phyloP scores from a whole-genome alignment of 2,888 invertebrate species.

The Caenorhabditis virilis region DNA sequence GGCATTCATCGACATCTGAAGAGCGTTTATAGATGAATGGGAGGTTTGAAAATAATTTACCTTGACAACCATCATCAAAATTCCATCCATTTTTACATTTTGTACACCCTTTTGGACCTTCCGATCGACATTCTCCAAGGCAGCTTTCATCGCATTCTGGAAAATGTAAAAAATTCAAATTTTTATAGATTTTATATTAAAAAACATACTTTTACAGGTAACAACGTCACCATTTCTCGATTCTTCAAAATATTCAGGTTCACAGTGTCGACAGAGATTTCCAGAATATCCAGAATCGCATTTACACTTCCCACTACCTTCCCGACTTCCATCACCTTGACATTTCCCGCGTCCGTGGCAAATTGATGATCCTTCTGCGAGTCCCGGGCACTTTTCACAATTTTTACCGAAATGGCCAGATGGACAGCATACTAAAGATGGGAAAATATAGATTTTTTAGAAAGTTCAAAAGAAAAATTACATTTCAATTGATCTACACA shows the following conservation, averaged over 20 bases:
- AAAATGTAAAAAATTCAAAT: slow-evolving; percentile 10
- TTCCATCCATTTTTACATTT: slow-evolving; percentile 61
- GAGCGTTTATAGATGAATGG: slow-evolving; percentile 2
- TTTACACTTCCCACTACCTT: slow-evolving; percentile 87
- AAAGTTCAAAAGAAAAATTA: slow-evolving; percentile 10
- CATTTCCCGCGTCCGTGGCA: slow-evolving; percentile 85
- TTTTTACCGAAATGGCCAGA: slow-evolving; percentile 81
- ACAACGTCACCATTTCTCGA: slow-evolving; percentile 32
- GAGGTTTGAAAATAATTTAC: slow-evolving; percentile 20
- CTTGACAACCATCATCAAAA: slow-evolving; percentile 57
- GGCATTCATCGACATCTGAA: slow-evolving; percentile 62
- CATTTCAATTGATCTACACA: slow-evolving; percentile 45
- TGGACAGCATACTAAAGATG: slow-evolving; percentile 79
- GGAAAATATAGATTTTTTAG: background rate
- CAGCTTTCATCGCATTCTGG: slow-evolving; percentile 67
- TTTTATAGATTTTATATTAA: background rate
- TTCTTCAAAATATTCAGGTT: slow-evolving; percentile 68
- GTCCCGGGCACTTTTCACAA: slow-evolving; percentile 82
- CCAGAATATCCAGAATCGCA: slow-evolving; percentile 85
- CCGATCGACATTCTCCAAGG: slow-evolving; percentile 58
- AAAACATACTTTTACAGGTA: slow-evolving; percentile 52
- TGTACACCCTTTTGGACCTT: slow-evolving; percentile 54
- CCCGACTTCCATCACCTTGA: slow-evolving; percentile 86
- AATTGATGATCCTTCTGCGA: slow-evolving; percentile 74
- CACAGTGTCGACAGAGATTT: slow-evolving; percentile 80